A percentile compares a stretch with the other conserved stretches of the same genome.
phyloP scores from a whole-genome alignment of 2,797 vertebrate genomes.

The Cossypha caffra region DNA sequence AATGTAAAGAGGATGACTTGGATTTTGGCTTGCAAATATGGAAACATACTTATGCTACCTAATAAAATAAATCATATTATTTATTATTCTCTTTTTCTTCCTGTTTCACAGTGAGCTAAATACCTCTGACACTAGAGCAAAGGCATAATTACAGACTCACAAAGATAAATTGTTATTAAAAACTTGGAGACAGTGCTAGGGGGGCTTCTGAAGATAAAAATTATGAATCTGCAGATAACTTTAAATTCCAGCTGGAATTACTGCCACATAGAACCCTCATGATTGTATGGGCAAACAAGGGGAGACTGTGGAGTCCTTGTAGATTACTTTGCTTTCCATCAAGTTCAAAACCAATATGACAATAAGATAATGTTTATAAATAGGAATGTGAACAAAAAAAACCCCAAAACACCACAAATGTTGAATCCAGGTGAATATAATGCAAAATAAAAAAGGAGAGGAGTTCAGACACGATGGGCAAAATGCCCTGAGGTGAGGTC shows the following conservation, averaged over 20 bases:
- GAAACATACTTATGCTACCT: not conserved
- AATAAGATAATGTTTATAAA: not conserved
- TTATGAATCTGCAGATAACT: slow-evolving; percentile 27
- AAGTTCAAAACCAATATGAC: not conserved
- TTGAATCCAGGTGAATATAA: not conserved
- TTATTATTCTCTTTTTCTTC: slow-evolving; percentile 4
- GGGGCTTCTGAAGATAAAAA: not conserved
- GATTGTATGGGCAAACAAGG: not conserved
- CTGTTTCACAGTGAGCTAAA: not conserved
- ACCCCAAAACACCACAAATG: not conserved
- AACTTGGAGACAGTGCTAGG: not conserved
- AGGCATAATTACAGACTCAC: slow-evolving; percentile 25
- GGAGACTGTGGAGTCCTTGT: not conserved
- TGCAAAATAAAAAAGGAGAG: not conserved
- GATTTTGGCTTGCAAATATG: not conserved
- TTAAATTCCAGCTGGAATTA: slow-evolving; percentile 42
- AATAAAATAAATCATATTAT: slow-evolving; percentile 36
- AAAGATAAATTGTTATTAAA: slow-evolving; percentile 27
- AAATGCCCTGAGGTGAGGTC: not conserved
- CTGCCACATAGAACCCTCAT: not conserved
- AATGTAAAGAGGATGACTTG: not conserved
- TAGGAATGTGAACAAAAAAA: not conserved
- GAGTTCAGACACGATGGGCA: not conserved
- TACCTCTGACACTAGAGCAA: not conserved
- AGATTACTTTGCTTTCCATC: slow-evolving; percentile 8